Evolutionary conservation across 2,113 vertebrate genomes (phyloP).

Genomic region (Conger conger): DNA sequence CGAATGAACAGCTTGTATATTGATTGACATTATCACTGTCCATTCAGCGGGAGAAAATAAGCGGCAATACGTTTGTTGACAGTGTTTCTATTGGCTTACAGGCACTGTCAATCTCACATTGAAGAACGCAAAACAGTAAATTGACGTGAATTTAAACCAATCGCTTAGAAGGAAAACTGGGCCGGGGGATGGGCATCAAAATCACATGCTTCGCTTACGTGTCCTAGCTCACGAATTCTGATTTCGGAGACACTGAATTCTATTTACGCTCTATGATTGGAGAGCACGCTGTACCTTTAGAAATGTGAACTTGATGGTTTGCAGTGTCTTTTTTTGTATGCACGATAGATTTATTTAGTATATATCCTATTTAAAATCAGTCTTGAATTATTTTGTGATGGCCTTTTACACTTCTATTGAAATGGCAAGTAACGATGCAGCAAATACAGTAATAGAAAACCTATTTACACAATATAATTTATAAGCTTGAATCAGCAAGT

Average conservation of each 20-base stretch:
- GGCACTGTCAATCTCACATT: not conserved
- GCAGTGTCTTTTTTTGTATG: not conserved
- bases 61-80: constrained; percentile 24
- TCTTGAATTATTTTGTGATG: not conserved
- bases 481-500: not conserved
- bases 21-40: not conserved
- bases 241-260: not conserved
- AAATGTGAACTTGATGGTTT: too few relatives aligned
- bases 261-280: too few relatives aligned
- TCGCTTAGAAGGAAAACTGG: constrained; percentile 26
- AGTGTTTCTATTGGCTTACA: constrained; percentile 43
- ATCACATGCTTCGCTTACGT: constrained; percentile 38
- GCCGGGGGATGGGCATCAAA: not conserved
- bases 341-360: not conserved
- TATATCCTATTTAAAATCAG: not conserved
- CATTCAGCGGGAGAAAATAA: not conserved
- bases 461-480: not conserved
- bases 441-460: too few relatives aligned
- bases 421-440: too few relatives aligned
- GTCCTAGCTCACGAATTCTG: constrained; percentile 14
- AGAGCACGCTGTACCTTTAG: too few relatives aligned
- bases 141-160: constrained; percentile 27
- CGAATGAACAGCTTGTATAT: constrained; percentile 43
- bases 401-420: not conserved
- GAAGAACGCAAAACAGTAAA: not conserved